Base-by-base conservation (phyloP, 2,888 invertebrate genomes). In the Ornithoptera alexandrae region DNA sequence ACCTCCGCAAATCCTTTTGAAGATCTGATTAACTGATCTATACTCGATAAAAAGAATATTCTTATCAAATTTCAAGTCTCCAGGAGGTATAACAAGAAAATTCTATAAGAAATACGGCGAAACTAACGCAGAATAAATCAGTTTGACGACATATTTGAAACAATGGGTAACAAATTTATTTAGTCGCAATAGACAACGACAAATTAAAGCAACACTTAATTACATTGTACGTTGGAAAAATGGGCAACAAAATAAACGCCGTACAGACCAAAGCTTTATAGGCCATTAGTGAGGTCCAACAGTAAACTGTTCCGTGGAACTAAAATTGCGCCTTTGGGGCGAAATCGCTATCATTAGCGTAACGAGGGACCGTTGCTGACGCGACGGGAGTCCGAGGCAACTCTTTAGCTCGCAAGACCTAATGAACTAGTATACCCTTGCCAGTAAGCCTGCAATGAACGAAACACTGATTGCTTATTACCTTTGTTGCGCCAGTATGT, bases 341-440 rank as follows among this genome's bases (percentile, higher is more conserved):
- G 83, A 89, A 90, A 90, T 90, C 87, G 88, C 84, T 89, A 85
- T 90, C 90, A 90, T 92, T 92, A 92, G 88, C 84, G 86, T 90
- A 90, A 90, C 90, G 91, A 90, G 89, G 84, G 85, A 77, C 80
- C 80, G 81, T 79, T 78, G 88, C 89, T 89, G 90, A 89, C 87
- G 86, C 85, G 81, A 88, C 87, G 84, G 79, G 81, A 80, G 83
- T 79, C 82, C 82, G 81, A 79, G 83, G 83, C 84, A 86, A 86
- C 88, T 87, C 86, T 86, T 85, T 86, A 83, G 83, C 81, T 81
- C 76, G 81, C 82, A 80, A 81, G 84, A 86, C 86, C 89, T 89
- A 90, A 90, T 90, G 90, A 89, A 88, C 87, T 85, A 84, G 79
- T 76, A 65, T 70, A 72, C 76, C 83, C 84, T 83, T 83, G 86